Evolutionary conservation across 1,140 invertebrate species (phyloP).

Genomic region (Lycorma delicatula): DNA sequence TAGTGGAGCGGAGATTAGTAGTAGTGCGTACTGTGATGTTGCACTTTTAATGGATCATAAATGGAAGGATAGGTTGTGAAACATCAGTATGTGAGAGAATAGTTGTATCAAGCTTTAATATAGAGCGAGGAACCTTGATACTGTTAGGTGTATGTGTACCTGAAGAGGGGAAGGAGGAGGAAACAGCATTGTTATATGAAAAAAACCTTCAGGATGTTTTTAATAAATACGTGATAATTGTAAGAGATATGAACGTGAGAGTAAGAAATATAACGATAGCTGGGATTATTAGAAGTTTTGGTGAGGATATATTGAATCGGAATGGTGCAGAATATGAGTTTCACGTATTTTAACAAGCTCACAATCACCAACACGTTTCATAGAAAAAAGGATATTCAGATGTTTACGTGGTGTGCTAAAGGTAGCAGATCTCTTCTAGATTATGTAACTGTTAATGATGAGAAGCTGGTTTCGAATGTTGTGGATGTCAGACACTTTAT

Average conservation of each 20-base stretch:
- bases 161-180: background rate
- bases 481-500: background rate
- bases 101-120: no score
- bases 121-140: no score
- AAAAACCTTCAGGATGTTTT: background rate
- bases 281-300: background rate
- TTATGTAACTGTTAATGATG: background rate
- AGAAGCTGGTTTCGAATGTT: background rate
- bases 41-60: no score
- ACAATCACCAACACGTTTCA: no score
- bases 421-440: background rate
- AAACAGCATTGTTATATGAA: background rate
- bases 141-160: no score
- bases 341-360: background rate
- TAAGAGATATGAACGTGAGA: background rate
- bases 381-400: background rate
- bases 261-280: background rate
- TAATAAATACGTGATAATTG: background rate
- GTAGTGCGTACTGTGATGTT: no score
- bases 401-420: background rate
- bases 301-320: background rate
- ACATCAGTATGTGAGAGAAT: no score
- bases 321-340: background rate
- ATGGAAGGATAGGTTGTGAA: no score
- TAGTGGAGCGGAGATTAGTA: no score